Base-by-base conservation (phyloP, 2,113 vertebrate species). In the Desmodus rotundus region DNA sequence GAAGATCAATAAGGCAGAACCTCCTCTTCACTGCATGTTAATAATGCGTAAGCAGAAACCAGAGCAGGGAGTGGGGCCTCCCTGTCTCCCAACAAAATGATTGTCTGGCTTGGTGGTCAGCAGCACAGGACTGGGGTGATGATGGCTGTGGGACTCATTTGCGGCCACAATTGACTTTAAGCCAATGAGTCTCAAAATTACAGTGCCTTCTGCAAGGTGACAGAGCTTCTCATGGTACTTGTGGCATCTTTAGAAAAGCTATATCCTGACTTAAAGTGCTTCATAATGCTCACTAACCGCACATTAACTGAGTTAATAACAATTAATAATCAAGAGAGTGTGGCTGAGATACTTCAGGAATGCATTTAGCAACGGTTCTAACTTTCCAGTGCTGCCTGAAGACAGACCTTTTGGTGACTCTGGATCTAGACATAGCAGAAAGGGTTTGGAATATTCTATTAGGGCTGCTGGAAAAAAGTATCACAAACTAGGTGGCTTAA, bases 1-100 rank as follows among this genome's bases (percentile, higher is more conserved):
- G 89, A 67, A 97, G 97, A 98, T 98, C 97, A 96, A 98, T 98
- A 98, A 96, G 78, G 90, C 93, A 96, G 95, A 97, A 80, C 47
- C 13, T 88, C 28, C 84, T 97, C 93, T 97, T 98, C 47, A 93
- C 97, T 96, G 87, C 67, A 24, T 12, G 63, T 96, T 98, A 95
- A 94, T 97, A 93, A 26, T 20, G 61, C 9, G 26, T 33, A 43
- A 97, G 87, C 68, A 92, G 94, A 91, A 96, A 96, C 77, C 85
- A 41, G 15, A 38, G 50, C 0, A 33, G 47, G 24, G 80, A 2
- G 77, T 7, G 0, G 14, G 3, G 45, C 50, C 63, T 15, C 0
- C 0, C 58, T 3, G 16, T 47, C 77, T 73, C 87, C 73, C 31
- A 41, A 12, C 10, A 54, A 0, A 1, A 56, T 15, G 45, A 13